phyloP scores from a whole-genome alignment of 2,113 vertebrate species.

The Equus przewalskii region DNA sequence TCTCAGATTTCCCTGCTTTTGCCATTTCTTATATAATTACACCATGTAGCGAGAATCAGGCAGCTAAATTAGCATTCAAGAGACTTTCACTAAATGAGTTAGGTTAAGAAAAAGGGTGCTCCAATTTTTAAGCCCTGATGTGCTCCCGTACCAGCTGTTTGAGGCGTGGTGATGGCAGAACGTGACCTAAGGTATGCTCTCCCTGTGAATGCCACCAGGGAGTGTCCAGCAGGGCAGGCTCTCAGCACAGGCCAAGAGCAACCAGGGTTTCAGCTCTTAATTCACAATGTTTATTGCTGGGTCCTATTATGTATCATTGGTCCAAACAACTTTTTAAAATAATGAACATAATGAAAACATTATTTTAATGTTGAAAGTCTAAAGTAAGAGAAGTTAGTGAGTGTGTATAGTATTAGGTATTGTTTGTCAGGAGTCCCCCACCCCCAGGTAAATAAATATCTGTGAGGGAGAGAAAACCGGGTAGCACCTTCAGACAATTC shows the following conservation, averaged over 20 bases:
- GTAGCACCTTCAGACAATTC: not conserved
- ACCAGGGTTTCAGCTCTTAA: not conserved
- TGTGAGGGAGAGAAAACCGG: not conserved
- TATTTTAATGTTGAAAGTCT: slow-evolving; percentile 40
- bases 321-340: not conserved
- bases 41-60: not conserved
- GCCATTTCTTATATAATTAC: not conserved
- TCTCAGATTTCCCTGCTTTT: not conserved
- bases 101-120: not conserved
- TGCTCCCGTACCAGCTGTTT: not conserved
- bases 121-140: not conserved
- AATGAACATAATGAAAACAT: not conserved
- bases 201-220: not conserved
- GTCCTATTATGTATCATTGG: fast-evolving
- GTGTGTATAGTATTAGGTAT: not conserved
- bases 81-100: not conserved
- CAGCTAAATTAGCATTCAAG: not conserved
- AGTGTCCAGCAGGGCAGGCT: not conserved
- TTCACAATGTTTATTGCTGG: not conserved
- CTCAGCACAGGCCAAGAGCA: not conserved
- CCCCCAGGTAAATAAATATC: not conserved
- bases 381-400: not conserved
- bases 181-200: not conserved
- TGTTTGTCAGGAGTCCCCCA: not conserved
- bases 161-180: not conserved